Evolutionary conservation across 2,888 invertebrate genomes (phyloP).

Genomic region (Cetonia aurata): DNA sequence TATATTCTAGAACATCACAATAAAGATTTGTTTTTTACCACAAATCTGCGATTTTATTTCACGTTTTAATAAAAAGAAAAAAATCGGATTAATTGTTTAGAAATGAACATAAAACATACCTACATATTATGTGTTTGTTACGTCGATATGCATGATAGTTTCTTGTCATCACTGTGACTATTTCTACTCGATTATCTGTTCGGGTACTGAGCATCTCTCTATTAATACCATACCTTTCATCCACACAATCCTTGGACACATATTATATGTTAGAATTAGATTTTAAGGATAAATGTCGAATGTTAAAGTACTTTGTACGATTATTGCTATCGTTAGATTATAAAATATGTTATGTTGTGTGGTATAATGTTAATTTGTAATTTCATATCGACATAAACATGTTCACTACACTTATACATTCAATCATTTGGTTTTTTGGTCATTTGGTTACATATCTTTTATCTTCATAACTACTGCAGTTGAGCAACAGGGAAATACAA

Average conservation of each 20-base stretch:
- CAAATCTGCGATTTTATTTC: conserved; percentile 36
- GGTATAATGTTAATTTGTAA: no score
- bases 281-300: conserved; percentile 9
- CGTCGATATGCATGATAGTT: conserved; percentile 53
- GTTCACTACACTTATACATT: no score
- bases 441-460: no score
- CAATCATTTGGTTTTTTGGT: no score
- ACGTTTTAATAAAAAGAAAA: no score
- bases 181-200: conserved; percentile 28
- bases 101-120: background rate
- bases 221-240: conserved; percentile 41
- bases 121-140: conserved; percentile 54
- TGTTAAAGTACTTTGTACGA: no score
- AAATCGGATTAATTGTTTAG: background rate
- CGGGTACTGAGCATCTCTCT: conserved; percentile 26
- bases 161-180: conserved; percentile 19
- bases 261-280: conserved; percentile 20
- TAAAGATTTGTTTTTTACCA: conserved; percentile 39
- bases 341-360: no score
- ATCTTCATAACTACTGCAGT: no score
- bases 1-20: conserved; percentile 39
- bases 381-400: no score
- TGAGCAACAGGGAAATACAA: no score
- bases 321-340: no score
- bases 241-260: conserved; percentile 27